Conservation (phyloP, 37 sponge, comb jelly and placozoan genomes). For the Ianthella basta region DNA sequence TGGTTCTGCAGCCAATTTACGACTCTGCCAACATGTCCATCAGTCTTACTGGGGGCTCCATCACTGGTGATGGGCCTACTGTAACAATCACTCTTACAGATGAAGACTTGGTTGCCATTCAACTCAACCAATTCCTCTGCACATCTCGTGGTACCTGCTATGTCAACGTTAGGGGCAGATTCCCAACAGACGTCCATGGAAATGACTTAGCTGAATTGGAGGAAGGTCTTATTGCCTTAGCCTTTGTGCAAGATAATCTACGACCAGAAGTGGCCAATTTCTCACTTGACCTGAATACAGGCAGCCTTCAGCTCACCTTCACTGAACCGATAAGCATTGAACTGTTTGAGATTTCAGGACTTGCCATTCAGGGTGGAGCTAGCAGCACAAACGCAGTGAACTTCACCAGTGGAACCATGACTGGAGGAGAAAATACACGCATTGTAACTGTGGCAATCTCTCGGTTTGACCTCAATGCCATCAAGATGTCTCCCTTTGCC, state of each 20-base stretch:
- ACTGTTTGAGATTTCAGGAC: constrained; percentile 49
- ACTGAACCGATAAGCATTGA: constrained; percentile 77
- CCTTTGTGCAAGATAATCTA: constrained; percentile 62
- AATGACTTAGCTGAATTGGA: constrained; percentile 47
- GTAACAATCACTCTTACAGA: constrained; percentile 57
- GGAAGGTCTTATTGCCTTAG: constrained; percentile 48
- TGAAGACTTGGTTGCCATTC: constrained; percentile 63
- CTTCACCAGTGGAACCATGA: constrained; percentile 65
- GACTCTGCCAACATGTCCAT: constrained; percentile 46
- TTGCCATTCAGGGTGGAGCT: constrained; percentile 44
- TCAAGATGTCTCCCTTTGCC: constrained; percentile 69
- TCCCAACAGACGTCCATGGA: constrained; percentile 75
- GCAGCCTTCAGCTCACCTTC: constrained; percentile 63
- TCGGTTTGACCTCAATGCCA: constrained; percentile 62
- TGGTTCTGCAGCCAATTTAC: constrained; percentile 74
- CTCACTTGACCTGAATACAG: constrained; percentile 65
- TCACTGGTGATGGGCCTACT: constrained; percentile 33
- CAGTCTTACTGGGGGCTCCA: constrained; percentile 49
- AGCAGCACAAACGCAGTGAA: constrained; percentile 27
- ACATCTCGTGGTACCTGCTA: constrained; percentile 82
- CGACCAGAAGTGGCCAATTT: constrained; percentile 71
- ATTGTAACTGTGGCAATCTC: constrained; percentile 64
- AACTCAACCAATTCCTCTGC: constrained; percentile 75
- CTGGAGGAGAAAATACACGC: constrained; percentile 39
- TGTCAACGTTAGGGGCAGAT: constrained; percentile 36